Evolutionary conservation across 2,113 vertebrate species (phyloP), one percentile per base, ranked within the genome.

Genomic region (Leptocoma aspasia): DNA sequence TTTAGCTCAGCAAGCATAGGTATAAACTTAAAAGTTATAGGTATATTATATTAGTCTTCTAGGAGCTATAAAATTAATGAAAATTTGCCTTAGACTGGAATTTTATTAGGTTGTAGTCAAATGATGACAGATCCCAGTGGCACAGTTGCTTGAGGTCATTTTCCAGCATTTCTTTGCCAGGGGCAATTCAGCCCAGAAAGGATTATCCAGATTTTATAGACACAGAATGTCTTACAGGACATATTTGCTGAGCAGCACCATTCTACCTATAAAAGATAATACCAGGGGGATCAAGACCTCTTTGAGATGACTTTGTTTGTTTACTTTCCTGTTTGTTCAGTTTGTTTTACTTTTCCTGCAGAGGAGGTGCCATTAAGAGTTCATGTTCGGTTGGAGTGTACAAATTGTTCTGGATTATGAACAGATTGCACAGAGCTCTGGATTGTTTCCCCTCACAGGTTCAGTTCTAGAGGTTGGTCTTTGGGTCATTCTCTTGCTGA

Each of bases 61-160:
- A 90, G 94, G 93, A 76, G 66, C 53, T 70, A 73, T 95, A 88
- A 95, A 91, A 95, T 87, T 92, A 95, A 96, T 95, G 94, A 95
- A 95, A 94, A 96, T 97, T 96, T 96, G 78, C 84, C 91, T 94
- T 89, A 92, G 77, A 90, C 73, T 73, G 82, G 65, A 76, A 47
- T 82, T 94, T 95, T 94, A 89, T 95, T 82, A 90, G 90, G 50
- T 47, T 13, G 7, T 72, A 94, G 94, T 75, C 89, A 63, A 70
- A 70, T 26, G 92, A 93, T 94, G 92, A 91, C 82, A 65, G 91
- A 92, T 96, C 95, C 92, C 84, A 26, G 71, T n/a, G 93, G 92
- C 78, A 57, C 93, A 63, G 59, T 88, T 95, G 66, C 70, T 87
- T 91, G 84, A 96, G 94, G 90, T 96, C 94, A 91, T 96, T 85